Percentiles rank a stretch among this genome's conserved stretches.
Conservation (phyloP, 2,797 vertebrate species). For the Setipinna tenuifilis region DNA sequence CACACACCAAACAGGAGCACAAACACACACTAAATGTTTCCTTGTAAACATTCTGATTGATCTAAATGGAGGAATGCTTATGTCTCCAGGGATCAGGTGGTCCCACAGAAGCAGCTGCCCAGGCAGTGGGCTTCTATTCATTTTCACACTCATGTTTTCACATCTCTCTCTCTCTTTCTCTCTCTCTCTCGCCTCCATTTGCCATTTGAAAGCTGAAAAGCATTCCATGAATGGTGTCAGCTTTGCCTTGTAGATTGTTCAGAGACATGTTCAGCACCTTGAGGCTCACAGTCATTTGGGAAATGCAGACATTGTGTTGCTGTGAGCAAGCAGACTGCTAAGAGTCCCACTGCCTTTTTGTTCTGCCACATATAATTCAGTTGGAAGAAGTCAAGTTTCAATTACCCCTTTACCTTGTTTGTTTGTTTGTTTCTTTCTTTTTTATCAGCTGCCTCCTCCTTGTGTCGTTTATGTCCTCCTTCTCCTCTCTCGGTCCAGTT, state of each 20-base stretch:
- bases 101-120: background rate
- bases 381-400: constrained; percentile 29
- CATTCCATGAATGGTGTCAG: constrained; percentile 3
- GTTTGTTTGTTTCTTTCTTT: no score
- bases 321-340: constrained; percentile 35
- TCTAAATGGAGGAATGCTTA: background rate
- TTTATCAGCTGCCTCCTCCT: constrained; percentile 35
- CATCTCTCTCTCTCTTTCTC: background rate
- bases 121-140: background rate
- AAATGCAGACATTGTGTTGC: constrained; percentile 28
- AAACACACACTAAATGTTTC: background rate
- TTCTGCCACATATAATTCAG: constrained; percentile 37
- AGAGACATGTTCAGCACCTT: constrained; percentile 38
- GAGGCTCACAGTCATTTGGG: constrained; percentile 36
- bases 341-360: constrained; percentile 30
- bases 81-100: background rate
- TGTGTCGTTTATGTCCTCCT: constrained; percentile 30
- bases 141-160: background rate
- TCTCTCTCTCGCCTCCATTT: background rate
- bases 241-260: constrained; percentile 28
- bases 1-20: no score
- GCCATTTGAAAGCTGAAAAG: background rate
- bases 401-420: background rate
- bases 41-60: background rate
- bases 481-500: background rate